Base-by-base conservation (phyloP, 2,888 invertebrate species). In the Lasioglossum lativentre region DNA sequence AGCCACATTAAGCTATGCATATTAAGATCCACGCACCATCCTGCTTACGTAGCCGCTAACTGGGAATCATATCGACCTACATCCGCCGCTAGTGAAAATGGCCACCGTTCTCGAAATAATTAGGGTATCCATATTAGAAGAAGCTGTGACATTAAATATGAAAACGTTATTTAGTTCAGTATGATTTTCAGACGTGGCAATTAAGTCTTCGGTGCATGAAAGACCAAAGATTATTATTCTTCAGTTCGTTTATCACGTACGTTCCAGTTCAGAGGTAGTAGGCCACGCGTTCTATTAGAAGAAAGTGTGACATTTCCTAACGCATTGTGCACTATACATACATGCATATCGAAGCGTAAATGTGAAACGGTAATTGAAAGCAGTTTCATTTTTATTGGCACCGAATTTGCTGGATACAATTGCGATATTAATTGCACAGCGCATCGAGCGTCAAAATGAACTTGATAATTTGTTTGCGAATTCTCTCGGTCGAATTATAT, bases 1-100 rank as follows among this genome's bases (percentile, higher is more conserved):
- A 52, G 72, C n/a, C 75, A 30, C 74, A 86, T 80, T 77, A 75
- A 81, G 88, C 80, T 83, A 88, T 86, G 90, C 91, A 90, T 90
- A 88, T 90, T 88, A 91, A 90, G 68, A 75, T 83, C 75, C 66
- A 78, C 74, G 80, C 85, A 68, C 77, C 45, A 63, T 63, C 75
- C 70, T 82, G 52, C 81, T 85, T 83, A 45, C 86, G 88, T 83
- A 82, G 84, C 78, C 76, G 85, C 82, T 70, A 75, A 70, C 68
- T 85, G 80, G 23, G 83, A 76, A 83, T 83, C 63, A 72, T 85
- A 73, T 74, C 87, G 86, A 90, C 90, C 90, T 79, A 87, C 84
- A 90, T 90, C 73, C 80, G 19, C 19, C 27, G 45, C 16, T 16
- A 27, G 77, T 45, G 85, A 72, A 78, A 85, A 85, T 59, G 59